These are phyloP conservation scores for Philaethria dido DNA, from an alignment of 2,888 invertebrate genomes.

Conservation along the genomic window DNA sequence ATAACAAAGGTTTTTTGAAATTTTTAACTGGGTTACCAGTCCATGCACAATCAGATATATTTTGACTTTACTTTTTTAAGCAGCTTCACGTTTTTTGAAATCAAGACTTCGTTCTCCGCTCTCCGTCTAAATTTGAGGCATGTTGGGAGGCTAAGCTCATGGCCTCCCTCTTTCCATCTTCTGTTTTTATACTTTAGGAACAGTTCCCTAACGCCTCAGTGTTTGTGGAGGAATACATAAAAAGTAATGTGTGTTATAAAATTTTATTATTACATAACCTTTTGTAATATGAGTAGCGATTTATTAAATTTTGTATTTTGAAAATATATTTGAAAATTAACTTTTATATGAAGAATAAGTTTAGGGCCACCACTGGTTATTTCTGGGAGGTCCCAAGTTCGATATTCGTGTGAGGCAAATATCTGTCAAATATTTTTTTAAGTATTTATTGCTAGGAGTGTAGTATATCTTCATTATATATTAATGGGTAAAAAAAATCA, in stretches of 20 bases:
- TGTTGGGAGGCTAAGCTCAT: too few relatives aligned
- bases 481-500: too few relatives aligned
- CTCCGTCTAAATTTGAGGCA: too few relatives aligned
- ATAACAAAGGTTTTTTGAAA: too few relatives aligned
- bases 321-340: background rate
- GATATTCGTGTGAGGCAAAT: background rate
- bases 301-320: background rate
- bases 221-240: constrained; percentile 17
- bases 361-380: background rate
- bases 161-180: too few relatives aligned
- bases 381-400: background rate
- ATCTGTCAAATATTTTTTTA: background rate
- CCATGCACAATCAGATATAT: too few relatives aligned
- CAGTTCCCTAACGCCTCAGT: constrained; percentile 1
- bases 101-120: too few relatives aligned
- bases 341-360: too few relatives aligned
- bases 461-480: too few relatives aligned
- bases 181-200: constrained; percentile 1
- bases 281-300: background rate
- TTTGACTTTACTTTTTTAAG: too few relatives aligned
- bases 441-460: too few relatives aligned
- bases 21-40: too few relatives aligned
- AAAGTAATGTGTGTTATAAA: constrained; percentile 20
- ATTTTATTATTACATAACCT: constrained; percentile 7
- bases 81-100: background rate